Evolutionary conservation across 2,888 invertebrate species (phyloP).

Genomic region (Zelleria hepariella): DNA sequence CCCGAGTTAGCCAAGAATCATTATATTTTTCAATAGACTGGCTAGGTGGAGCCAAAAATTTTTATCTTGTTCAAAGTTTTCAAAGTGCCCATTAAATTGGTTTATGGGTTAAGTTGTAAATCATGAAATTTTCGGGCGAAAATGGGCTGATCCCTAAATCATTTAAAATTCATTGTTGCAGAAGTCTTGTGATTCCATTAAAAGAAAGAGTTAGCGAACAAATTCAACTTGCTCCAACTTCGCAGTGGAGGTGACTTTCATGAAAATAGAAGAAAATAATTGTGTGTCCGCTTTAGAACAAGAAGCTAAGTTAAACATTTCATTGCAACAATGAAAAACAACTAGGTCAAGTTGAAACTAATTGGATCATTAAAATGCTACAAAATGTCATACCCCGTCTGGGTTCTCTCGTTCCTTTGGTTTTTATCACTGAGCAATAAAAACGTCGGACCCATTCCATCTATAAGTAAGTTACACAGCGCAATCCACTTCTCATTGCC

Average conservation of each 20-base stretch:
- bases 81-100: constrained; percentile 1
- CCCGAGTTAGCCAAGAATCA: constrained; percentile 26
- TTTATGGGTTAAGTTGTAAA: constrained; percentile 4
- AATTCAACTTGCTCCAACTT: constrained; percentile 1
- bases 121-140: background rate
- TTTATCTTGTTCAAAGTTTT: constrained; percentile 1
- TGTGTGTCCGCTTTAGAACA: background rate
- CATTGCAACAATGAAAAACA: background rate
- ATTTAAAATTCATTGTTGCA: background rate
- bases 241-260: background rate
- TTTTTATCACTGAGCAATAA: background rate
- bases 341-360: constrained; percentile 2
- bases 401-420: background rate
- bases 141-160: background rate
- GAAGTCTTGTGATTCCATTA: background rate
- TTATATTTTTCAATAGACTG: constrained; percentile 27
- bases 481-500: constrained; percentile 28
- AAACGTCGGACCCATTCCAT: background rate
- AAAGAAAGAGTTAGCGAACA: background rate
- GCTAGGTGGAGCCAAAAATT: background rate
- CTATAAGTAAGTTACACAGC: background rate
- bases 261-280: background rate
- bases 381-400: constrained; percentile 1
- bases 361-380: constrained; percentile 1
- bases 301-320: background rate